Evolutionary conservation across 2,797 vertebrate species (phyloP), one percentile per base, ranked within the genome.

Genomic region (Etheostoma nigrum): DNA sequence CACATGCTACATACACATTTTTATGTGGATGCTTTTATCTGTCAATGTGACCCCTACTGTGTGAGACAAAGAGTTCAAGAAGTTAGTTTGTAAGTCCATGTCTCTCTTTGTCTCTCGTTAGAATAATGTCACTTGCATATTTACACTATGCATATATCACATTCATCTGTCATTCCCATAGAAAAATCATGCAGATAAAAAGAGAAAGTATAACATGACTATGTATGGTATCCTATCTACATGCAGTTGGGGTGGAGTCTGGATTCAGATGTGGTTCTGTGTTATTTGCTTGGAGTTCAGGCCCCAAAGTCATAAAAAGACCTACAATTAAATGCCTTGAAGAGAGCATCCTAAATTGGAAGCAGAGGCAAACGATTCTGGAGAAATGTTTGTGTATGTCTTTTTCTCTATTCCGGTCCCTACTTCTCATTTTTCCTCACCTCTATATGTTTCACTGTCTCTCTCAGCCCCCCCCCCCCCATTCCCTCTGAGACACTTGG

Each of bases 311-410:
- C 80, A 63, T 85, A 78, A 83, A 76, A 81, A 90, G 87, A 76
- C 88, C 91, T 88, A 79, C 80, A 91, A 91, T 93, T 92, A 91
- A 86, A 86, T 86, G 81, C 80, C 78, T 86, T 73, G 76, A 81
- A 78, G 84, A 82, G 77, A 83, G 76, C 61, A 81, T 89, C 87
- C 83, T 82, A 89, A 88, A 89, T 92, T 88, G 63, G 79, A 71
- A 86, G 30, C 60, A 74, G 75, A 82, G 82, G 71, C 54, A 72
- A 80, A 86, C 74, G 77, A 72, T 59, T 69, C 55, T 62, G 19
- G 74, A 74, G 60, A 36, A 21, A 57, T 65, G 21, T 68, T 68
- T 61, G 4, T 40, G 76, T 68, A 49, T 66, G 10, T 61, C 9
- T 70, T 55, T 65, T 67, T 51, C 59, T 65, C 23, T 60, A 0